Evolutionary conservation across 2,113 vertebrate genomes (phyloP).

Genomic region (Nerophis lumbriciformis): DNA sequence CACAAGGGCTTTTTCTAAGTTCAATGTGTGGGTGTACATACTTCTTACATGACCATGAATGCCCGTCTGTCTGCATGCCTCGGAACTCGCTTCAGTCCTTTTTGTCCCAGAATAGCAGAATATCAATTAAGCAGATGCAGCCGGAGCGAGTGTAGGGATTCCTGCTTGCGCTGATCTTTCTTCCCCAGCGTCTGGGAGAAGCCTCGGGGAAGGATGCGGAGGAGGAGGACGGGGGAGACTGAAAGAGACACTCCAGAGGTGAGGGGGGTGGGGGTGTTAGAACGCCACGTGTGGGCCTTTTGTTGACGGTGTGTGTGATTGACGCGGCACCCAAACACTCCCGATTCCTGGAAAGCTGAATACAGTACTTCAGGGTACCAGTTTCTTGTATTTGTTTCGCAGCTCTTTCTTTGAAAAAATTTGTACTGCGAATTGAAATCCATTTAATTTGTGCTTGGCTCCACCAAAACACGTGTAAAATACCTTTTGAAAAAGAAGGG

Average conservation of each 20-base stretch:
- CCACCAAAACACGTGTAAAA: too few relatives aligned
- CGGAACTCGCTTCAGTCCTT: not conserved
- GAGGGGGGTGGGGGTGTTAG: conserved; percentile 10
- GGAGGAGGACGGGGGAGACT: conserved; percentile 17
- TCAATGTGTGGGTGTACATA: conserved; percentile 34
- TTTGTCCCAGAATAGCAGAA: conserved; percentile 36
- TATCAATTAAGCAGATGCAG: conserved; percentile 42
- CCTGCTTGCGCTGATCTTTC: not conserved
- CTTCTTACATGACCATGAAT: conserved; percentile 32
- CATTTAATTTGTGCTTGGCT: too few relatives aligned
- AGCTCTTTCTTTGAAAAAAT: too few relatives aligned
- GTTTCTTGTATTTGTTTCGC: too few relatives aligned
- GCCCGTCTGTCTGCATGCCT: conserved; percentile 15
- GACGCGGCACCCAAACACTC: not conserved
- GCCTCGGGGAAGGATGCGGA: conserved; percentile 37
- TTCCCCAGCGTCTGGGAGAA: conserved; percentile 33
- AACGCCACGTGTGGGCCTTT: not conserved
- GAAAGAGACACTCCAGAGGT: conserved; percentile 2
- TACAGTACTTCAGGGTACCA: too few relatives aligned
- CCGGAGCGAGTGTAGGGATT: conserved; percentile 43
- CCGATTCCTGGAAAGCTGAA: too few relatives aligned
- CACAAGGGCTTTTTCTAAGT: conserved; percentile 3
- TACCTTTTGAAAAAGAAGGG: too few relatives aligned
- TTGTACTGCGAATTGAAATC: too few relatives aligned
- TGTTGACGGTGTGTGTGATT: not conserved